Percentiles rank a stretch among this genome's conserved stretches.
Conservation (phyloP, 2,888 invertebrate genomes). For the Tachystola acroxantha region DNA sequence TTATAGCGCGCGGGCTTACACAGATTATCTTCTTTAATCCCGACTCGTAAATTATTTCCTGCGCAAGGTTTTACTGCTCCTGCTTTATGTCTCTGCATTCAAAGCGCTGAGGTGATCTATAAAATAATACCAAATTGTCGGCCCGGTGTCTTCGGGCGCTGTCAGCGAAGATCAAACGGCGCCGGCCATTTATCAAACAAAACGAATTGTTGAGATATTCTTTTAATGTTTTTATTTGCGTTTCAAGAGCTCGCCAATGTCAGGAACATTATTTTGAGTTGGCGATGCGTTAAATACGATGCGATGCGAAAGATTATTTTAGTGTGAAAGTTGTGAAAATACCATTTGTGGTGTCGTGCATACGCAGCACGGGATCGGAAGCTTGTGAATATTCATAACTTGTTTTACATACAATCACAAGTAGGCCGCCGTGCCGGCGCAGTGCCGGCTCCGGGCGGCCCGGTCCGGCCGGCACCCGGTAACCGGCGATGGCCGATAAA, state of each 20-base stretch:
- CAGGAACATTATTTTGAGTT: not conserved
- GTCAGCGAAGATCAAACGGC: not conserved
- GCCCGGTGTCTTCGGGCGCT: not conserved
- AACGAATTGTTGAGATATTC: not conserved
- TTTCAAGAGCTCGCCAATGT: not conserved
- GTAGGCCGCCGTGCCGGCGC: too few relatives aligned
- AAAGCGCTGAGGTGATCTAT: too few relatives aligned
- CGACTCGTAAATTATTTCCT: not conserved
- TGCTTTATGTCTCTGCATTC: not conserved
- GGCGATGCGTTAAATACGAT: not conserved
- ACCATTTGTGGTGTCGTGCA: slow-evolving; percentile 5
- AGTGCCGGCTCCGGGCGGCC: not conserved
- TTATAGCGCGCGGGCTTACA: not conserved
- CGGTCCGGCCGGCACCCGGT: too few relatives aligned
- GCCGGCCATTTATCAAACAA: not conserved
- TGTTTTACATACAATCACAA: slow-evolving; percentile 10
- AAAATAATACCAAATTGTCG: too few relatives aligned
- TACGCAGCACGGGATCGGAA: not conserved
- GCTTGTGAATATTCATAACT: slow-evolving; percentile 9
- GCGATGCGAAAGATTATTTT: not conserved
- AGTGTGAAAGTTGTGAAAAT: slow-evolving; percentile 4
- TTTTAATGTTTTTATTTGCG: not conserved
- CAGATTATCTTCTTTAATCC: not conserved
- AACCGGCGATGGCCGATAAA: not conserved
- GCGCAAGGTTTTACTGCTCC: not conserved